A percentile compares a stretch with the other conserved stretches of the same genome.
Evolutionary conservation across 2,797 vertebrate genomes (phyloP).

Genomic region (Uromys caudimaculatus): DNA sequence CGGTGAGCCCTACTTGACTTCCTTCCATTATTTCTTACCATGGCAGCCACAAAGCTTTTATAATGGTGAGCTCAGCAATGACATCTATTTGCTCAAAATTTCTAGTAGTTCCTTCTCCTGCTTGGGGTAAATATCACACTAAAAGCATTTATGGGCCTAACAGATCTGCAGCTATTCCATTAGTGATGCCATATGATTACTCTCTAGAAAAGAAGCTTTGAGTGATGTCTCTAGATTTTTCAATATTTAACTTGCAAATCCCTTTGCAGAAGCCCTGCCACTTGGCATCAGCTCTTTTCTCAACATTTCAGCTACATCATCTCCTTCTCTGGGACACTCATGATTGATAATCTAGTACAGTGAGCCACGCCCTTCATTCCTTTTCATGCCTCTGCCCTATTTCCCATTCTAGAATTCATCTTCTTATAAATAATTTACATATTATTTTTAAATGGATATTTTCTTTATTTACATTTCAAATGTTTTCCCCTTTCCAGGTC

Average conservation of each 20-base stretch:
- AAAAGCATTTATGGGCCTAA: not conserved
- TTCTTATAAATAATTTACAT: not conserved
- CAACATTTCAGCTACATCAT: not conserved
- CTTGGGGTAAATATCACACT: not conserved
- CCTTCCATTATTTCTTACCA: not conserved
- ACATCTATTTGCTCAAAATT: not conserved
- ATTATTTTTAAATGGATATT: not conserved
- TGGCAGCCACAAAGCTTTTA: not conserved
- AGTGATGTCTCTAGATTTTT: not conserved
- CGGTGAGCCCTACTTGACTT: not conserved
- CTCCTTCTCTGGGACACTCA: not conserved
- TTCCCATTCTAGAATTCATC: not conserved
- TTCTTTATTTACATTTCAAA: too few species aligned
- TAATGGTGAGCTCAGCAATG: not conserved
- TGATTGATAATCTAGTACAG: not conserved
- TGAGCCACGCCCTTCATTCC: not conserved
- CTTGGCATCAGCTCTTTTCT: not conserved
- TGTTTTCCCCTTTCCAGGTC: too few species aligned
- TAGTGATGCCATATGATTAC: not conserved
- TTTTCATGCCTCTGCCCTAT: not conserved
- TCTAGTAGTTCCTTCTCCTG: not conserved
- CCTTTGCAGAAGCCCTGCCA: not conserved
- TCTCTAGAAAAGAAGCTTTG: not conserved
- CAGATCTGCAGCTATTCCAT: not conserved
- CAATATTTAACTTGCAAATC: not conserved